These are phyloP conservation scores for Rhingia rostrata DNA, from an alignment of 2,888 invertebrate genomes.

Conservation along the genomic window DNA sequence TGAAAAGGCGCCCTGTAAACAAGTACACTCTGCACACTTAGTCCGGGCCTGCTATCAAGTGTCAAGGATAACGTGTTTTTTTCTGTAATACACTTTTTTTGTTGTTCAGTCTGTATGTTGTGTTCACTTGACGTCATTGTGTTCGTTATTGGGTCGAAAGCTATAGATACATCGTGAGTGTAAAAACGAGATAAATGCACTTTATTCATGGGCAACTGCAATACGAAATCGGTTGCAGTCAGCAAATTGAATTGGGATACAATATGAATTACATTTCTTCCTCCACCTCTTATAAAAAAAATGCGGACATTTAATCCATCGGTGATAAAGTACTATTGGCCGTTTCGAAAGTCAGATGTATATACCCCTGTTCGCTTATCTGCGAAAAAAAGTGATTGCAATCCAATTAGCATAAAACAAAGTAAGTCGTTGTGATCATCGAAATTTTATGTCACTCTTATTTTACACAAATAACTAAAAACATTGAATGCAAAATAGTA, in stretches of 20 bases:
- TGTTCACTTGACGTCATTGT: slow-evolving; percentile 60
- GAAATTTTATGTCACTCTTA: too few relatives aligned
- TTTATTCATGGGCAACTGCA: slow-evolving; percentile 37
- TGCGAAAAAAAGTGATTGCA: neutral
- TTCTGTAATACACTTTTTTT: slow-evolving; percentile 28
- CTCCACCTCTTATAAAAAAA: neutral
- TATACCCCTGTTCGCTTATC: neutral
- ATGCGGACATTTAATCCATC: slow-evolving; percentile 31
- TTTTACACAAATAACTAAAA: neutral
- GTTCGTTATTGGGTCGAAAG: slow-evolving; percentile 43
- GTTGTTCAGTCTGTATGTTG: slow-evolving; percentile 26
- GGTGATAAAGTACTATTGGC: slow-evolving; percentile 22
- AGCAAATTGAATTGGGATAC: slow-evolving; percentile 61
- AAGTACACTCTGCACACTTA: too few relatives aligned
- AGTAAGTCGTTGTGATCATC: neutral
- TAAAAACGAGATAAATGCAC: slow-evolving; percentile 62
- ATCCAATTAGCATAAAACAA: neutral
- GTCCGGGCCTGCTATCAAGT: slow-evolving; percentile 25
- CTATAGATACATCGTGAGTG: slow-evolving; percentile 34
- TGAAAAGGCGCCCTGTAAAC: too few relatives aligned
- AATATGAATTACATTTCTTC: slow-evolving; percentile 29
- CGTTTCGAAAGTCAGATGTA: neutral
- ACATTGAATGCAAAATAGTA: neutral
- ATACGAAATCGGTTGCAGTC: slow-evolving; percentile 44
- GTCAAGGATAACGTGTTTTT: slow-evolving; percentile 61